Conservation (phyloP, 2,797 vertebrate genomes). For the Schizopygopsis malacanthus region DNA sequence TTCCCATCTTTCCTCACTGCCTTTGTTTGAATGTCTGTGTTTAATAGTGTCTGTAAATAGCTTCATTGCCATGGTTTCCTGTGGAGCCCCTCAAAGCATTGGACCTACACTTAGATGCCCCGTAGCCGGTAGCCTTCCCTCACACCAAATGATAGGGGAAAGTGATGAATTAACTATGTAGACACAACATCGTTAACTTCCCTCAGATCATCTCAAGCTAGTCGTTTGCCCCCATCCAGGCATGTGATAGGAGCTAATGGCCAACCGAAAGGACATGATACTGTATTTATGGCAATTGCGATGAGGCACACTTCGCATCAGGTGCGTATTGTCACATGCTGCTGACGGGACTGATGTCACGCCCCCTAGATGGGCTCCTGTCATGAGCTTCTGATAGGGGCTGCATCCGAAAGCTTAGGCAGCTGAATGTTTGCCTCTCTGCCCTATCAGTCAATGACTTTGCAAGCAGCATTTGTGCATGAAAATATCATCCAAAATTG, state of each 20-base stretch:
- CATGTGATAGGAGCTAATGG: constrained; percentile 1
- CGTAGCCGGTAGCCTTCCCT: constrained; percentile 60
- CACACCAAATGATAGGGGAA: not conserved
- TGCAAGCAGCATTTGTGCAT: not conserved
- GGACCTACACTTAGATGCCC: constrained; percentile 65
- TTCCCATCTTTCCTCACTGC: not conserved
- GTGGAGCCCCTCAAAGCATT: constrained; percentile 52
- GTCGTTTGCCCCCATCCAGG: not conserved
- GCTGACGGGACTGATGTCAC: not conserved
- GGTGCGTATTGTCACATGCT: not conserved
- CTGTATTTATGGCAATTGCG: constrained; percentile 7
- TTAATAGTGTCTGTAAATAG: constrained; percentile 64
- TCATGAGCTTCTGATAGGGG: not conserved
- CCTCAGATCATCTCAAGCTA: not conserved
- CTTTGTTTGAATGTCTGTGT: constrained; percentile 23
- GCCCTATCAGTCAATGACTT: not conserved
- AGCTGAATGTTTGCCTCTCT: not conserved
- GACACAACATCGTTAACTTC: not conserved
- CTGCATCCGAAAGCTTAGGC: not conserved
- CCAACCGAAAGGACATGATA: not conserved
- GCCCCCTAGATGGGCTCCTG: not conserved
- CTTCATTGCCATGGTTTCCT: constrained; percentile 66
- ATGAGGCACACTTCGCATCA: constrained; percentile 23
- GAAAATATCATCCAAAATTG: not conserved
- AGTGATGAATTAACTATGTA: not conserved